Conservation (phyloP, 2,797 vertebrate species). For the Echiichthys vipera region DNA sequence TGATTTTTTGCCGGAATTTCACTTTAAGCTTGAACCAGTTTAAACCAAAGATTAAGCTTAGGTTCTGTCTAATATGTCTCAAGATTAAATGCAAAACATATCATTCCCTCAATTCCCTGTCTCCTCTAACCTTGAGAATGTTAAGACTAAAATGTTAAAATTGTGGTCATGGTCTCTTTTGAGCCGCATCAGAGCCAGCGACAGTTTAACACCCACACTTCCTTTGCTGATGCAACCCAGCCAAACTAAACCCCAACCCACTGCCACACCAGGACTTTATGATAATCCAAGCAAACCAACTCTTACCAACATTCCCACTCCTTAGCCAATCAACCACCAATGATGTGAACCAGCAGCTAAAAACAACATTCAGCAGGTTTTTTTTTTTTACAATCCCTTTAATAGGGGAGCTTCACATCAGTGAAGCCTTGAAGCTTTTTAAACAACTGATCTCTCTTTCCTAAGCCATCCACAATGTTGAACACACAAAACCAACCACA, state of each 20-base stretch:
- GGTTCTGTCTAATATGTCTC: not conserved
- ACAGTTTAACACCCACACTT: slow-evolving; percentile 27
- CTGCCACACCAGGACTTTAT: slow-evolving; percentile 7
- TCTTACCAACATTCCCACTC: slow-evolving; percentile 16
- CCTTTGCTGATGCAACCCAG: slow-evolving; percentile 21
- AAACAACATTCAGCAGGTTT: slow-evolving; percentile 12
- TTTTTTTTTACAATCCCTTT: slow-evolving; percentile 14
- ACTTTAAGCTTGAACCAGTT: no score
- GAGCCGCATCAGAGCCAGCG: not conserved
- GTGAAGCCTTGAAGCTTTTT: slow-evolving; percentile 13
- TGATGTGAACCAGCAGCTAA: slow-evolving; percentile 28
- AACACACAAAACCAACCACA: slow-evolving; percentile 39
- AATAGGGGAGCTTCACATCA: not conserved
- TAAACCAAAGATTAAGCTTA: no score
- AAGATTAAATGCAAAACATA: not conserved
- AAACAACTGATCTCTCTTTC: slow-evolving; percentile 30
- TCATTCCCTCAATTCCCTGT: not conserved
- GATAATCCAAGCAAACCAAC: slow-evolving; percentile 42
- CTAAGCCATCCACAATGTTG: not conserved
- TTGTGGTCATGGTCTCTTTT: not conserved
- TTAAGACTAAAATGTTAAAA: slow-evolving; percentile 9
- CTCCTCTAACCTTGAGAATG: not conserved
- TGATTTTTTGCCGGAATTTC: no score
- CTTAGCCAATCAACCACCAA: slow-evolving; percentile 21
- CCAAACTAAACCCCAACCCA: slow-evolving; percentile 25